Conservation (phyloP, 2,888 invertebrate genomes). For the Rhorus exstirpatorius region DNA sequence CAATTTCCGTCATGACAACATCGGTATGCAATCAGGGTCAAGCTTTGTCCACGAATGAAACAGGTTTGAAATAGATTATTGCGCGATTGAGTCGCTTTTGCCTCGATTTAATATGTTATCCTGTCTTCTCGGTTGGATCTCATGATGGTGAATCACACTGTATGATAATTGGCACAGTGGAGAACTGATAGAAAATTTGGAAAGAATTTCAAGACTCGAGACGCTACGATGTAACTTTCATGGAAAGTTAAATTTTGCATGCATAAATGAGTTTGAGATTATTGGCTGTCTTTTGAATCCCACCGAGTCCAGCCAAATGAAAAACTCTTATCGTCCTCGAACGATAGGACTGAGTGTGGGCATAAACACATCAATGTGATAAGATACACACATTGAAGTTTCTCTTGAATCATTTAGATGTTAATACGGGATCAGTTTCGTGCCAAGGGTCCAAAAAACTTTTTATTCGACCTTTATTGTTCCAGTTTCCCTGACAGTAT, state of each 20-base stretch:
- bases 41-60: not conserved
- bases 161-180: not conserved
- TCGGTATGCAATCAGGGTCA: not conserved
- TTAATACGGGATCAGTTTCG: slow-evolving; percentile 2
- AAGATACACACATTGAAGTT: not conserved
- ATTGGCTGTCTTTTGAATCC: too few species aligned
- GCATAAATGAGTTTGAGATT: too few species aligned
- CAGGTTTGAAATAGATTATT: not conserved
- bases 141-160: not conserved
- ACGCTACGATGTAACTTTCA: too few species aligned
- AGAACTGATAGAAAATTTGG: too few species aligned
- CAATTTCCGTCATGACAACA: slow-evolving; percentile 8
- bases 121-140: not conserved
- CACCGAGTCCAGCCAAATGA: too few species aligned
- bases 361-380: not conserved
- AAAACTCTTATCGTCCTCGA: too few species aligned
- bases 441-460: slow-evolving; percentile 16
- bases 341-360: not conserved
- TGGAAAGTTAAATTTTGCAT: too few species aligned
- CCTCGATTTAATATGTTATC: not conserved
- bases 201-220: too few species aligned
- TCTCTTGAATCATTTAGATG: not conserved
- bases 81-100: not conserved
- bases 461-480: not conserved
- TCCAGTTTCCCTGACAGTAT: not conserved